Base-by-base conservation (phyloP, 2,113 vertebrate species). In the Pyrgilauda ruficollis region DNA sequence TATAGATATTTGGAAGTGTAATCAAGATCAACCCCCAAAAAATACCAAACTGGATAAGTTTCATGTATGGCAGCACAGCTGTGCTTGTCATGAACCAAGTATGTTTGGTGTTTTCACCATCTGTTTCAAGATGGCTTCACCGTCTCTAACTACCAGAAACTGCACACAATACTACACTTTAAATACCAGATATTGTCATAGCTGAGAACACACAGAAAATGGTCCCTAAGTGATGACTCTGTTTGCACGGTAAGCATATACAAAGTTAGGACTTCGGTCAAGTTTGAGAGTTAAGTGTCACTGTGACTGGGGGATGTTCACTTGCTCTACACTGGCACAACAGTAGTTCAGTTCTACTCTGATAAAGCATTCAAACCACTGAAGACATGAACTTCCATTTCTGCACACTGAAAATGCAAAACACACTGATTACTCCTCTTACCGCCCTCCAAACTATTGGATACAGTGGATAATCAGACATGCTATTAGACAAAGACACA, bases 11-110 rank as follows among this genome's bases (percentile, higher is more conserved):
- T 89, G 61, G 41, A 88, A 85, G 33, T 16, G 23, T 22, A 66
- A 58, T 15, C 31, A 87, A 5, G 44, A 85, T 49, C 8, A 59
- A 35, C 9, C 1, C 0, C 0, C 1, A 0, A 59, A 52, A 86
- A 84, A 18, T 12, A 50, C 12, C 23, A 58, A 92, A 84, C 4
- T 3, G 1, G 31, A 1, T 39, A 77, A 58, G 43, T 20, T 81
- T 66, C n/a, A 7, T 6, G 23, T 27, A 39, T 13, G 6, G 24
- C 10, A 69, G 41, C n/a, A 89, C 44, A 50, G 46, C 37, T 70
- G 27, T 58, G 46, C 21, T 47, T 78, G 18, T 18, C 39, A 50
- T 26, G 26, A 80, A 62, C 67, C 7, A n/a, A 84, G 11, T 9
- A 37, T 13, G 11, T 39, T 10, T 75, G 33, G 11, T 5, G 2